These are phyloP conservation scores for Sebastes glaucus DNA, from an alignment of 2,797 vertebrate genomes.

Conservation along the genomic window DNA sequence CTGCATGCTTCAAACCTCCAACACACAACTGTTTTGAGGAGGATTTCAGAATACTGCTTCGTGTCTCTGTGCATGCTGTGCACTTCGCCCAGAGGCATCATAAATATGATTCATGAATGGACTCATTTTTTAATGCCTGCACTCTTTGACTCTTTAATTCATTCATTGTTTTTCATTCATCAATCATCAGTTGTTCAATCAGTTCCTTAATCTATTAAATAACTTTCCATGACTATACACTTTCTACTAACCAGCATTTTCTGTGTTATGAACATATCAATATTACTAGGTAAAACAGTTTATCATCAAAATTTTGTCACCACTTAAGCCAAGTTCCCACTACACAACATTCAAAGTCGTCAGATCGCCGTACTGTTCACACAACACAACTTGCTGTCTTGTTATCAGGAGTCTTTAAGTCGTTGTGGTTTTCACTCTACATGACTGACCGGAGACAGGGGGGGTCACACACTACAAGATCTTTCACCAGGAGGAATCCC, in stretches of 20 bases:
- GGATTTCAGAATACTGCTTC: conserved; percentile 8
- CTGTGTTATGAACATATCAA: background rate
- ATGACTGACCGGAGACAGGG: too few relatives aligned
- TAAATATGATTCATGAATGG: conserved; percentile 7
- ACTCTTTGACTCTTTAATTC: background rate
- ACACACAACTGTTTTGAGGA: conserved; percentile 9
- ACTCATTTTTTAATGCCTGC: conserved; percentile 4
- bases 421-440: too few relatives aligned
- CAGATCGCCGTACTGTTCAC: too few relatives aligned
- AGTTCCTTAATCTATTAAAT: background rate
- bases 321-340: too few relatives aligned
- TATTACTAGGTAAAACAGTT: background rate
- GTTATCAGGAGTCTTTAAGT: too few relatives aligned
- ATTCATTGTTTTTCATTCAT: background rate
- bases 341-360: too few relatives aligned
- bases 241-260: background rate
- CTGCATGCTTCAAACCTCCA: background rate
- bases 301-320: background rate
- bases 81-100: background rate
- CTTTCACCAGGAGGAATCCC: too few relatives aligned
- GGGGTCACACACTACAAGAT: too few relatives aligned
- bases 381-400: too few relatives aligned
- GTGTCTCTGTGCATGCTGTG: background rate
- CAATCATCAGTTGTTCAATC: background rate
- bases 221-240: background rate